A percentile compares a stretch with the other conserved stretches of the same genome.
These are phyloP conservation scores for Collichthys lucidus DNA, from an alignment of 2,113 vertebrate species.

Conservation along the genomic window DNA sequence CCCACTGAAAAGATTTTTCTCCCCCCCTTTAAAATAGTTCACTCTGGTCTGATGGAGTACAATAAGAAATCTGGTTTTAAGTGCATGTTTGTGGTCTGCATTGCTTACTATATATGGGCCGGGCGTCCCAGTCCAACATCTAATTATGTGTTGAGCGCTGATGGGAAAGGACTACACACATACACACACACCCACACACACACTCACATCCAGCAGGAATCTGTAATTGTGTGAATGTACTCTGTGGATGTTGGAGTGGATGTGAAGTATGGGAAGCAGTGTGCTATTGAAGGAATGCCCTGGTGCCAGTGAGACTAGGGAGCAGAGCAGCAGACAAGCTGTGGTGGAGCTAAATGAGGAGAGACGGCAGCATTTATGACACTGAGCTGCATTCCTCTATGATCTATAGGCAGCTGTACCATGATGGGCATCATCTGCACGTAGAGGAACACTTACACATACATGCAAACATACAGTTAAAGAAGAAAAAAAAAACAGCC, in stretches of 20 bases:
- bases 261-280: slow-evolving; percentile 68
- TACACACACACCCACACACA: slow-evolving; percentile 35
- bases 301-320: slow-evolving; percentile 79
- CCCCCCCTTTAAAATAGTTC: slow-evolving; percentile 51
- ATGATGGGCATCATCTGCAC: slow-evolving; percentile 36
- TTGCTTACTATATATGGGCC: slow-evolving; percentile 82
- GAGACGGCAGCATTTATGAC: slow-evolving; percentile 63
- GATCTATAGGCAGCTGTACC: slow-evolving; percentile 44
- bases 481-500: neutral
- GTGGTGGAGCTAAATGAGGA: slow-evolving; percentile 73
- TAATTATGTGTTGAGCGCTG: slow-evolving; percentile 81
- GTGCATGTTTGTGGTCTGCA: slow-evolving; percentile 77
- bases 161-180: slow-evolving; percentile 74
- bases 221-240: slow-evolving; percentile 79
- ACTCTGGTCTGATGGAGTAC: slow-evolving; percentile 68
- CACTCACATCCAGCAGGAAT: slow-evolving; percentile 72
- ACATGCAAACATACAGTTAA: slow-evolving; percentile 18
- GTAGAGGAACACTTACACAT: slow-evolving; percentile 23
- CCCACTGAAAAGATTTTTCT: slow-evolving; percentile 37
- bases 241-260: slow-evolving; percentile 73
- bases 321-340: slow-evolving; percentile 66
- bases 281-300: slow-evolving; percentile 74
- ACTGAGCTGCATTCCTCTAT: slow-evolving; percentile 58
- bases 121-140: slow-evolving; percentile 74
- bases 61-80: slow-evolving; percentile 77